Conservation (phyloP, 2,797 vertebrate species). For the Danio jaintianensis region DNA sequence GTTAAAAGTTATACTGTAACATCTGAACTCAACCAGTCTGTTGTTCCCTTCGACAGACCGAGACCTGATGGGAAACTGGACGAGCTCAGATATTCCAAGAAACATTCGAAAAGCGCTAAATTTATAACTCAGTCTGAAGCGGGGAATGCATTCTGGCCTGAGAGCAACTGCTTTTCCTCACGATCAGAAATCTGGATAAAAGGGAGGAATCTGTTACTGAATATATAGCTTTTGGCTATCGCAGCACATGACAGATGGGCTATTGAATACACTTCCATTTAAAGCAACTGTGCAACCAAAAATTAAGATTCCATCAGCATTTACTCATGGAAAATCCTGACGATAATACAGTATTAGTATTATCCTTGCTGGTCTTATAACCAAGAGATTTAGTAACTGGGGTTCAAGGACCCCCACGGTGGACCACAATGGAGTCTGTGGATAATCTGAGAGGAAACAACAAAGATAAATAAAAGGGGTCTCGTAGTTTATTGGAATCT, state of each 20-base stretch:
- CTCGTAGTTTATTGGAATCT: not conserved
- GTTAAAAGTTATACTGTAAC: not conserved
- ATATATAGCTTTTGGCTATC: conserved; percentile 13
- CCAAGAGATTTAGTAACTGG: not conserved
- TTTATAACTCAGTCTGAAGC: not conserved
- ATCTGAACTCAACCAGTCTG: not conserved
- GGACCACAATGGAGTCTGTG: no score
- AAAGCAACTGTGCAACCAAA: not conserved
- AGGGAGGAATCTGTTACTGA: not conserved
- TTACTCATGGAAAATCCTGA: not conserved
- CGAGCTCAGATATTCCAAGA: not conserved
- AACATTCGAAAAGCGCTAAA: conserved; percentile 12
- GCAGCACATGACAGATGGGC: not conserved
- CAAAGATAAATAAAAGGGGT: not conserved
- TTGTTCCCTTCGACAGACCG: not conserved
- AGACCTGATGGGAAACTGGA: conserved; percentile 2
- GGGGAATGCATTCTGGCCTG: not conserved
- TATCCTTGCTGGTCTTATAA: not conserved
- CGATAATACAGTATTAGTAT: no score
- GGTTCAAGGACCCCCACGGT: not conserved
- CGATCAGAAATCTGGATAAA: not conserved
- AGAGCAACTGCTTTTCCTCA: conserved; percentile 12
- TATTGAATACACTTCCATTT: conserved; percentile 16
- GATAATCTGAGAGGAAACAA: no score
- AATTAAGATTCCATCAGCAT: not conserved